Base-by-base conservation (phyloP, 2,797 vertebrate species). In the Lepus townsendii region DNA sequence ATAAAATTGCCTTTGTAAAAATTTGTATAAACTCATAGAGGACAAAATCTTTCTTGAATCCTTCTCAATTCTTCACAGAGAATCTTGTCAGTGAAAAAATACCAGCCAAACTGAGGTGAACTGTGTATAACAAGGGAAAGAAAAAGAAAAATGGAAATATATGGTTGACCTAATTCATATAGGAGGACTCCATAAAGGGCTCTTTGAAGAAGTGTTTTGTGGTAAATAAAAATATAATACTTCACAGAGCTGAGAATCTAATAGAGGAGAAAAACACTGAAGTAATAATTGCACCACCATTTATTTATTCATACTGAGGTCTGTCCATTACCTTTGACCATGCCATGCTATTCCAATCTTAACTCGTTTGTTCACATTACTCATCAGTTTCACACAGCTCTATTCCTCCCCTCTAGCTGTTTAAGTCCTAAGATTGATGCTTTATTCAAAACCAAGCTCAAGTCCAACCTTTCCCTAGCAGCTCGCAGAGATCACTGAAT, bases 251-350 rank as follows among this genome's bases (percentile, higher is more conserved):
- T 89, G 62, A 88, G 7, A 90, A 47, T 38, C 32, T 62, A 88
- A 24, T 24, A 95, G 24, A 85, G 5, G 60, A 90, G 54, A 77
- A 86, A 92, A 72, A 52, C 9, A 66, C 63, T 92, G 35, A 96
- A 80, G 47, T 72, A 93, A 88, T 85, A 73, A 88, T 77, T 86
- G 85, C 8, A 72, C 68, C 72, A 88, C 38, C 4, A 72, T 12
- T 50, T 75, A 72, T 60, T 54, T 95, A 73, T 71, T 68, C 94
- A 88, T 30, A 68, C 16, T 60, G 12, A 91, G 10, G 5, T 65
- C 35, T 80, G 72, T 27, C 86, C 84, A 84, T 66, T 47, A 47
- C 75, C 35, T 4, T 14, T 88, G 38, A 93, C 65, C 80, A 60
- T 32, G 66, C 27, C 32, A 68, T 20, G 13, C 30, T 75, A 93